Evolutionary conservation across 1,140 invertebrate species (phyloP).

Genomic region (Drosophila littoralis): DNA sequence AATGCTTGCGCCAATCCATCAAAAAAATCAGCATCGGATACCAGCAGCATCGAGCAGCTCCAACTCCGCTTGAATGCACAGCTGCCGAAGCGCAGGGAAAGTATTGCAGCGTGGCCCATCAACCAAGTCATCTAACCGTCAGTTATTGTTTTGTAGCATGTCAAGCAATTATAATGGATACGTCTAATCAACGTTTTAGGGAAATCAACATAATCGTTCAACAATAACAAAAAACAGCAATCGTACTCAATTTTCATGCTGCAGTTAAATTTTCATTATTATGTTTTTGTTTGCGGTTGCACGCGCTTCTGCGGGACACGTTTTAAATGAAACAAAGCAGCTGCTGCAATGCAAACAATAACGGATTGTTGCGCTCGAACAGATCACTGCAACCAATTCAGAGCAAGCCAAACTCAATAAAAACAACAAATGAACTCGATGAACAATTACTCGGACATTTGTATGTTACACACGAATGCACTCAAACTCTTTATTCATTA

Average conservation of each 20-base stretch:
- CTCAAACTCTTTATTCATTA: constrained; percentile 30
- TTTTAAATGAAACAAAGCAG: constrained; percentile 76
- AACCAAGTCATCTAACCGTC: constrained; percentile 41
- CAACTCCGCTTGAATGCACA: constrained; percentile 62
- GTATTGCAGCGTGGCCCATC: constrained; percentile 51
- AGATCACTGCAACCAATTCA: constrained; percentile 56
- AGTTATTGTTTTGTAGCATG: constrained; percentile 66
- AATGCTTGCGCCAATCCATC: constrained; percentile 35
- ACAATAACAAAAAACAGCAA: constrained; percentile 52
- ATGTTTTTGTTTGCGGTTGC: constrained; percentile 59
- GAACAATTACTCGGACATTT: constrained; percentile 73
- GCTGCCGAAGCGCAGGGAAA: constrained; percentile 55
- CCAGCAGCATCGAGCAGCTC: constrained; percentile 28
- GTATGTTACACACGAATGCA: constrained; percentile 63
- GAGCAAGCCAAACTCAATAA: constrained; percentile 51
- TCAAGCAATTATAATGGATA: constrained; percentile 76
- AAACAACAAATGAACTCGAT: constrained; percentile 67
- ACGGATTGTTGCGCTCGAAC: constrained; percentile 63
- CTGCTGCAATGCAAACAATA: constrained; percentile 32
- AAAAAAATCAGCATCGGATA: constrained; percentile 31
- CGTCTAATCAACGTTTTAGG: constrained; percentile 80
- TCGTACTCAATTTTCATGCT: constrained; percentile 79
- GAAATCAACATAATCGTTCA: constrained; percentile 65
- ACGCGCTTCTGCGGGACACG: constrained; percentile 67
- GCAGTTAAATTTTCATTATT: constrained; percentile 69